Base-by-base conservation (phyloP, 2,797 vertebrate species). In the Epinephelus awoara region DNA sequence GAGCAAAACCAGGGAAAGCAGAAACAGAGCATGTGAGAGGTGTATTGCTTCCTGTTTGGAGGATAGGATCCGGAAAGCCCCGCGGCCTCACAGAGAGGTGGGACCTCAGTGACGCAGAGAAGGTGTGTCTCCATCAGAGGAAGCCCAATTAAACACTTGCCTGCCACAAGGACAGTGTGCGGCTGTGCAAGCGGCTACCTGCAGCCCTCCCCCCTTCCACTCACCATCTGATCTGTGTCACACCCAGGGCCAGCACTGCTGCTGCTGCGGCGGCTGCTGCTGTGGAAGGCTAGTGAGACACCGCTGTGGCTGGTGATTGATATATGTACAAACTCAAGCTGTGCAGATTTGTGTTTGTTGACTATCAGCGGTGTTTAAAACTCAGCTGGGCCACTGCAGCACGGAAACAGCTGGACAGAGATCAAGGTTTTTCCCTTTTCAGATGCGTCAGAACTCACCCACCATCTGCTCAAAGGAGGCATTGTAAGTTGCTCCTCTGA, bases 131-230 rank as follows among this genome's bases (percentile, higher is more conserved):
- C 65, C 44, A 46, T 87, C 56, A 65, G 73, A 71, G 57, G 50
- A 83, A 82, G 42, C 70, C 29, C 25, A 54, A 38, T 44, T 77
- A 67, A 91, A 85, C 84, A 84, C 72, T 75, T 63, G 74, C 62
- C 72, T 18, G 14, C 50, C 0, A 15, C 3, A 6, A 70, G 77
- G 75, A 73, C 64, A 49, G 67, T 67, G 62, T 55, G 59, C 87
- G 93, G 92, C 92, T 93, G 88, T 86, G 70, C 81, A 90, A 88
- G 92, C 85, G 74, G 49, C 74, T 70, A 86, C 79, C 74, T 88
- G 83, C 80, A 71, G 49, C 76, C 50, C 63, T 12, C 19, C 25
- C 34, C 5, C 4, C 15, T 2, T 17, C 52, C 42, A 8, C 29
- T 42, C 68, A 34, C 61, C 27, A 55, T 85, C 38, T 67, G 52